Conservation (phyloP, 2,888 invertebrate species). For the Drosophila bunnanda region DNA sequence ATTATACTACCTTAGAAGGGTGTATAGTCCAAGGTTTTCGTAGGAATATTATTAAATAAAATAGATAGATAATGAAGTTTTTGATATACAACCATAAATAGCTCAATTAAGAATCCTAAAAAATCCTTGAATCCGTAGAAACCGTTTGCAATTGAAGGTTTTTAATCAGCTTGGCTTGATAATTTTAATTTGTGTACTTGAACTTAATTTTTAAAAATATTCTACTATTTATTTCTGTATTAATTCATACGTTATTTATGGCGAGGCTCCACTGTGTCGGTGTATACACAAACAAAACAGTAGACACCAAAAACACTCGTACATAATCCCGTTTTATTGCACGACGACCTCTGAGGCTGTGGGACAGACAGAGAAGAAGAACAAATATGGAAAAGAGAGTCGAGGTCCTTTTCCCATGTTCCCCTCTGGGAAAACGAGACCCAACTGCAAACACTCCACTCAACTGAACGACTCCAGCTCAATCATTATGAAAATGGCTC, state of each 20-base stretch:
- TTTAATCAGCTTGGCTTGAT: no score
- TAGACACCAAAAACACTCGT: conserved; percentile 42
- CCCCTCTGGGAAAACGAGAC: conserved; percentile 10
- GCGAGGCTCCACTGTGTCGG: conserved; percentile 12
- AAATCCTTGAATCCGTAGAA: no score
- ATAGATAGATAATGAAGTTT: no score
- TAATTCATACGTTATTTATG: background rate
- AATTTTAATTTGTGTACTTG: no score
- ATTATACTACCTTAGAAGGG: no score
- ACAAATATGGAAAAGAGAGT: conserved; percentile 23
- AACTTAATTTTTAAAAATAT: no score
- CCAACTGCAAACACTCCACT: conserved; percentile 35
- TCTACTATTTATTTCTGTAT: background rate
- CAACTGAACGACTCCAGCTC: conserved; percentile 50
- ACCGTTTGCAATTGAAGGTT: no score
- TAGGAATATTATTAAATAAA: no score
- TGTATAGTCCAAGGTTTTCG: no score
- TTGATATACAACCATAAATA: no score
- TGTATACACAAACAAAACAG: conserved; percentile 35
- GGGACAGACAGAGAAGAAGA: conserved; percentile 16
- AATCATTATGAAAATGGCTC: conserved; percentile 65
- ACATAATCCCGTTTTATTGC: conserved; percentile 77
- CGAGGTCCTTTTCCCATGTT: conserved; percentile 45
- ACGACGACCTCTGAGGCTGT: conserved; percentile 42
- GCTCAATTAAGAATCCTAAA: no score